phyloP scores from a whole-genome alignment of 1,140 invertebrate species.

The Maniola jurtina region DNA sequence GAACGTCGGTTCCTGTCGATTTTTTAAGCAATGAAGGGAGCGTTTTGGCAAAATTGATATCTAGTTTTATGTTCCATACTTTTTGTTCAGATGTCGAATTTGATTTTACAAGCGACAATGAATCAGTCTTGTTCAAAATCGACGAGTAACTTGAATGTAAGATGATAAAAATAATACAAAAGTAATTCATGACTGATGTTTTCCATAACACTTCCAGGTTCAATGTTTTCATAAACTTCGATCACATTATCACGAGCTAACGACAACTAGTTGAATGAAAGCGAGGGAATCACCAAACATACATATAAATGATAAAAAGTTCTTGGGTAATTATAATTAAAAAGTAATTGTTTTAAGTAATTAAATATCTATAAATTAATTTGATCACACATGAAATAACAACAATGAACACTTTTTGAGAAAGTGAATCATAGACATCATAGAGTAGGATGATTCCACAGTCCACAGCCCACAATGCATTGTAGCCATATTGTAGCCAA shows the following conservation, averaged over 20 bases:
- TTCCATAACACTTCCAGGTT: slow-evolving; percentile 55
- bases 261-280: not conserved
- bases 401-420: no score
- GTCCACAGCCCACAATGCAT: no score
- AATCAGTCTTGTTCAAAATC: slow-evolving; percentile 49
- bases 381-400: no score
- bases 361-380: no score
- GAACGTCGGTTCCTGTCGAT: slow-evolving; percentile 44
- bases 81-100: slow-evolving; percentile 63
- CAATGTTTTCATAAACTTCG: not conserved
- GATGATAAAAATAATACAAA: slow-evolving; percentile 60
- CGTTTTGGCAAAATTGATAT: slow-evolving; percentile 67
- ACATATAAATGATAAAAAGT: no score
- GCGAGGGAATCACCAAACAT: not conserved
- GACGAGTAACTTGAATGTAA: slow-evolving; percentile 47
- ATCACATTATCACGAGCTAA: slow-evolving; percentile 20
- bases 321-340: no score
- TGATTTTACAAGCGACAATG: slow-evolving; percentile 47
- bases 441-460: no score
- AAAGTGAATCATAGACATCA: no score
- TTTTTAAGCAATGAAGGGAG: slow-evolving; percentile 52
- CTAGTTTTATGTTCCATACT: slow-evolving; percentile 70
- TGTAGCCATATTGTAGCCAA: no score
- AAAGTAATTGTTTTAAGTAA: no score
- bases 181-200: slow-evolving; percentile 66